Evolutionary conservation across 37 sponge, comb jelly and placozoan species (phyloP), one percentile per base, ranked within the genome.

Genomic region (Chondrosia reniformis): DNA sequence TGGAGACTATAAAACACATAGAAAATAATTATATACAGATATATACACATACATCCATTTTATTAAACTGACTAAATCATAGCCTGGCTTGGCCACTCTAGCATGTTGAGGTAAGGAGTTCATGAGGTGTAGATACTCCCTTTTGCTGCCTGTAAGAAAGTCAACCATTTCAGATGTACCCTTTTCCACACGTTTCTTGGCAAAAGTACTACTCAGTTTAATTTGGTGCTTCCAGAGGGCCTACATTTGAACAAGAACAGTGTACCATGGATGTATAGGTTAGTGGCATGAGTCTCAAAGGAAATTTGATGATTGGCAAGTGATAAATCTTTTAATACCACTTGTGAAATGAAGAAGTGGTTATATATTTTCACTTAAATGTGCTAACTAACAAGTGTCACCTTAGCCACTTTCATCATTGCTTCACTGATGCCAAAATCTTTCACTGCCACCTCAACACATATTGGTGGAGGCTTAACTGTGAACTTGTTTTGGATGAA

Each of bases 121-220:
- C 2, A 9, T 7, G 4, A 9, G 33, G 3, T 4, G 31, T 1
- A 64, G 6, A 28, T 32, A 27, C 34, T 64, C 31, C 66, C 33
- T 64, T 36, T 64, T 64, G 66, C 2, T 7, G 4, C 66, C 66
- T 27, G 66, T 15, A 4, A 64, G 66, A 32, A 64, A 21, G 33
- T 36, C 66, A 64, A 19, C 6, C 33, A 64, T 32, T 3, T 28
- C 34, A 4, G 4, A 32, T 21, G 83, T 86, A 64, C 71, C 75
- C 19, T 32, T 33, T 45, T 76, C 64, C 32, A 93, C 81, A 49
- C 87, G 63, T 82, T 81, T 83, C 33, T 89, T 46, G 31, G 93
- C 87, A 21, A 93, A 30, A 24, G 93, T 44, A 15, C 86, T 85
- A 44, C 76, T 77, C 45, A 93, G 62, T 74, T 89, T 93, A 17